Conservation (phyloP, 1,140 invertebrate species). For the Coelopa frigida region DNA sequence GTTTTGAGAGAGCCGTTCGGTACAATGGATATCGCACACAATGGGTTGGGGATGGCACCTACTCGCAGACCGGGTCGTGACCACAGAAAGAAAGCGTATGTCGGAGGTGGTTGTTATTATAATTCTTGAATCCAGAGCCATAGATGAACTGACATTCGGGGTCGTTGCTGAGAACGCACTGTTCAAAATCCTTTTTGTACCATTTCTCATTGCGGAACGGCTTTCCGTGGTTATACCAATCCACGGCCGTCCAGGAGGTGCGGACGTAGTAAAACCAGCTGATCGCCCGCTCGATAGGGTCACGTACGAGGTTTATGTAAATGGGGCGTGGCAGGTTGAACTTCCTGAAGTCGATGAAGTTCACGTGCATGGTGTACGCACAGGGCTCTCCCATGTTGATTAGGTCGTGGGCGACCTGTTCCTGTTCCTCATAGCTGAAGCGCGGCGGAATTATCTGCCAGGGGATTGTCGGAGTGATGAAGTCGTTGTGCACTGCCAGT, state of each 20-base stretch:
- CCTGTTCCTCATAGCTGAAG: constrained; percentile 59
- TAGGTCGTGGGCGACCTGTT: constrained; percentile 36
- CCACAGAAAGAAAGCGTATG: constrained; percentile 79
- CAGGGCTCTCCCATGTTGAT: constrained; percentile 33
- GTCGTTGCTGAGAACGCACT: constrained; percentile 71
- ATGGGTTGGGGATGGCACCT: too few species aligned
- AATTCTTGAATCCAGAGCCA: constrained; percentile 65
- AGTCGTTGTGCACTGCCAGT: constrained; percentile 50
- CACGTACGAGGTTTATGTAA: constrained; percentile 79
- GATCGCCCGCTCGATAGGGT: constrained; percentile 81
- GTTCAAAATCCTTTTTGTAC: constrained; percentile 82
- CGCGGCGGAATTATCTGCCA: not conserved
- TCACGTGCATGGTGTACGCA: constrained; percentile 30
- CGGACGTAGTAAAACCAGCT: constrained; percentile 78
- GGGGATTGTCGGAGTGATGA: constrained; percentile 14
- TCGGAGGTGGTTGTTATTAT: constrained; percentile 69
- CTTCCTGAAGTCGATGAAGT: constrained; percentile 54
- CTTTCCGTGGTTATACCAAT: constrained; percentile 45
- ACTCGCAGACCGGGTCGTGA: constrained; percentile 46
- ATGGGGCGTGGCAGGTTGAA: constrained; percentile 70
- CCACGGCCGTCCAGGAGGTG: constrained; percentile 65
- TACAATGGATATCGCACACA: too few species aligned
- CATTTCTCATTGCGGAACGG: constrained; percentile 70
- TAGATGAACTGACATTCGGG: constrained; percentile 62
- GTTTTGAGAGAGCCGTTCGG: too few species aligned